Evolutionary conservation across 1,140 invertebrate species (phyloP), one percentile per base, ranked within the genome.

Genomic region (Ceratosolen solmsi): DNA sequence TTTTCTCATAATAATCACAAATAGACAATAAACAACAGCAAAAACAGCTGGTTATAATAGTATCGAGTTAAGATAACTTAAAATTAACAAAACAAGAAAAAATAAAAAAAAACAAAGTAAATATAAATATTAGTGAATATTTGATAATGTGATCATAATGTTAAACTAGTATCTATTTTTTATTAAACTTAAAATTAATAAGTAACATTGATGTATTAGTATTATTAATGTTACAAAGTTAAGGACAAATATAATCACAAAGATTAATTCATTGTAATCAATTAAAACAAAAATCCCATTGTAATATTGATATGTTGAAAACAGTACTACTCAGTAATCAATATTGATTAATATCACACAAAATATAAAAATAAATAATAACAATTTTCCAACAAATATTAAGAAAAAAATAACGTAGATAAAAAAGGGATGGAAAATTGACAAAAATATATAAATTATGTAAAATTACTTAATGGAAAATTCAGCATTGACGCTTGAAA

Each of bases 401-500:
- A n/a, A 60, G 15, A 77, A 68, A 51, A 71, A 38, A 70, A 68
- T 78, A 9, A 54, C 1, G 25, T 41, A 20, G 4, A 71, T 46
- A 27, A 56, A 79, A 71, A 70, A 58, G 85, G 58, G 72, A 72
- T 79, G 54, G 72, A 79, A n/a, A 38, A 38, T 49, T 20, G 30
- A 54, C 15, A 73, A 9, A 36, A 0, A 41, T 58, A 30, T 46
- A 36, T 54, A 54, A 71, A 5, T 30, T 79, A 38, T 79, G 41
- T 13, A 71, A 25, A 71, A 46, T 9, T 79, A 60, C 78, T 79
- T 60, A 36, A 9, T 71, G 17, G 22, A 74, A 25, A 68, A 33
- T 56, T 27, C 58, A 75, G 73, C 79, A 75, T 75, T 81, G 79
- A 81, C 49, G 79, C 79, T 81, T 81, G 84, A 85, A 82, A 83